phyloP scores from a whole-genome alignment of 2,888 invertebrate genomes.

The Biston betularia region DNA sequence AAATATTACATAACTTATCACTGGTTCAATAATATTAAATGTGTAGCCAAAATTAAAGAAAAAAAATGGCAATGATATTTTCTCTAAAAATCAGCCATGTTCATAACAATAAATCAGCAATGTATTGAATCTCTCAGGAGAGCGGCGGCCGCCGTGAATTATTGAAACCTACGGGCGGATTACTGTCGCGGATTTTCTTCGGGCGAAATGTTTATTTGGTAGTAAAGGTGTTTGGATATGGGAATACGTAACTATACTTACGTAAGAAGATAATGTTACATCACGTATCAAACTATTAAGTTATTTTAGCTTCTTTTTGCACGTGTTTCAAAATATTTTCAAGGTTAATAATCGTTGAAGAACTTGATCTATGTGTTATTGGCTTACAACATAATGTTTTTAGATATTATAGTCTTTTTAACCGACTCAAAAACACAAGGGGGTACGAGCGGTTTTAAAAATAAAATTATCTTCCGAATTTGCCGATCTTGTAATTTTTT shows the following conservation, averaged over 20 bases:
- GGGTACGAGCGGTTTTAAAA: too few species aligned
- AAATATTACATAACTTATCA: too few species aligned
- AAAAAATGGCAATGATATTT: constrained; percentile 9
- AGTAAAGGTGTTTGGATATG: constrained; percentile 3
- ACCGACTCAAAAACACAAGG: too few species aligned
- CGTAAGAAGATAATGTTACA: background rate
- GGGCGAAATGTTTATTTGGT: constrained; percentile 8
- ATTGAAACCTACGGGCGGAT: constrained; percentile 33
- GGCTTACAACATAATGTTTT: too few species aligned
- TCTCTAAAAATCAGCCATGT: constrained; percentile 17
- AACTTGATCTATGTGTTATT: too few species aligned
- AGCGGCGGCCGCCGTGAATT: constrained; percentile 26
- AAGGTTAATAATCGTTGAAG: too few species aligned
- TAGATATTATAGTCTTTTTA: too few species aligned
- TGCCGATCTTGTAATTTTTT: too few species aligned
- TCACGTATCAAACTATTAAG: background rate
- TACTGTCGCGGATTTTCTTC: constrained; percentile 25
- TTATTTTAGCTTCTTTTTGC: too few species aligned
- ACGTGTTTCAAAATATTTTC: too few species aligned
- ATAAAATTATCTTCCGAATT: too few species aligned
- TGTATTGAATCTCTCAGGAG: constrained; percentile 28
- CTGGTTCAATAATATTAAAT: background rate
- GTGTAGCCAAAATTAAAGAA: background rate
- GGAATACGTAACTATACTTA: background rate
- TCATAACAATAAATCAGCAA: constrained; percentile 28